These are phyloP conservation scores for Margaritifera margaritifera DNA, from an alignment of 2,888 invertebrate species.

Conservation along the genomic window DNA sequence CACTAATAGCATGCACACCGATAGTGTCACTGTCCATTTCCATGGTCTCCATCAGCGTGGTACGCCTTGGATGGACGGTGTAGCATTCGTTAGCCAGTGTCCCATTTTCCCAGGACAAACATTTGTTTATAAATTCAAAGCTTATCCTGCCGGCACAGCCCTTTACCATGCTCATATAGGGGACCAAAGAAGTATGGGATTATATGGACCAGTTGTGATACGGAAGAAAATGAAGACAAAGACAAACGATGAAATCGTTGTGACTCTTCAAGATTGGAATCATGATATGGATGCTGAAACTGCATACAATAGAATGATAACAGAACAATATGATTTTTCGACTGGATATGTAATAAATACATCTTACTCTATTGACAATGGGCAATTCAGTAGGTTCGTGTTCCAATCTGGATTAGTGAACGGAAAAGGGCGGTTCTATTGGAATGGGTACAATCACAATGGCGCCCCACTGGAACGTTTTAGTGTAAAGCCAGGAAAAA, in stretches of 20 bases:
- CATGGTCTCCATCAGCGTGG: constrained; percentile 52
- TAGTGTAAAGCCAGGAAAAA: constrained; percentile 24
- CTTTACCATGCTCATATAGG: constrained; percentile 55
- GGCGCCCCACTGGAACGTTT: constrained; percentile 39
- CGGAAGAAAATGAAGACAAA: constrained; percentile 3
- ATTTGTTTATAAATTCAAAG: constrained; percentile 50
- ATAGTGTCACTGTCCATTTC: constrained; percentile 49
- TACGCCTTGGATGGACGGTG: constrained; percentile 55
- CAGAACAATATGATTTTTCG: constrained; percentile 10
- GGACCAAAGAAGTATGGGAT: constrained; percentile 47
- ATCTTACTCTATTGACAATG: constrained; percentile 12
- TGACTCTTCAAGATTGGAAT: constrained; percentile 33
- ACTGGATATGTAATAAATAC: not conserved
- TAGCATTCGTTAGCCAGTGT: constrained; percentile 53
- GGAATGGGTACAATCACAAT: too few species aligned
- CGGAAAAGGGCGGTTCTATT: constrained; percentile 40
- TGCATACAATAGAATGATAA: constrained; percentile 16
- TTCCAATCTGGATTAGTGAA: constrained; percentile 40
- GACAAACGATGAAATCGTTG: not conserved
- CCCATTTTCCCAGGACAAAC: constrained; percentile 47
- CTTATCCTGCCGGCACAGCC: constrained; percentile 39
- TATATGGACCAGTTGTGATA: constrained; percentile 47
- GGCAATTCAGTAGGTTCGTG: constrained; percentile 12
- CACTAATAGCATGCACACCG: constrained; percentile 42
- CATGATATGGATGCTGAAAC: constrained; percentile 27